phyloP scores from a whole-genome alignment of 2,797 vertebrate species.

The Aulostomus chinensis region DNA sequence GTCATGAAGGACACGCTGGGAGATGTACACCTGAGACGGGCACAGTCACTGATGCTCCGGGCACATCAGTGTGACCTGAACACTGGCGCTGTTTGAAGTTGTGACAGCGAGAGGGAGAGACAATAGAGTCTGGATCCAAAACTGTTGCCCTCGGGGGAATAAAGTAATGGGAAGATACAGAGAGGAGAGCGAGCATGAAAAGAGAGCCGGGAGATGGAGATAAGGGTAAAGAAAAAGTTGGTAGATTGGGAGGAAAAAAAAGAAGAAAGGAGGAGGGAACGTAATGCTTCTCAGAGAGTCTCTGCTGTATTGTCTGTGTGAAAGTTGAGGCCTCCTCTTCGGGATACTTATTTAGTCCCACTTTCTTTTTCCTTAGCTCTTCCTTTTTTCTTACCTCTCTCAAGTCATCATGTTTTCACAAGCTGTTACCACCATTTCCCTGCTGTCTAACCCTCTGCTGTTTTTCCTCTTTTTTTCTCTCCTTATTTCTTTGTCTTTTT shows the following conservation, averaged over 20 bases:
- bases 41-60: slow-evolving; percentile 61
- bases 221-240: slow-evolving; percentile 1
- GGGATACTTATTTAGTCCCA: slow-evolving; percentile 61
- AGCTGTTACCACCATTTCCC: slow-evolving; percentile 65
- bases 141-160: slow-evolving; percentile 53
- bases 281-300: slow-evolving; percentile 1
- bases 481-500: slow-evolving; percentile 69
- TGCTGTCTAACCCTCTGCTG: slow-evolving; percentile 68
- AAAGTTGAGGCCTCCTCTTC: slow-evolving; percentile 60
- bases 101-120: slow-evolving; percentile 52
- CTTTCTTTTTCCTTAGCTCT: slow-evolving; percentile 35
- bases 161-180: slow-evolving; percentile 46
- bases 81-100: slow-evolving; percentile 70
- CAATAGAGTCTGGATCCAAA: slow-evolving; percentile 67
- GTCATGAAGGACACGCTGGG: slow-evolving; percentile 75
- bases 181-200: slow-evolving; percentile 39
- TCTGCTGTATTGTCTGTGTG: slow-evolving; percentile 19
- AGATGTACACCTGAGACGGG: slow-evolving; percentile 74
- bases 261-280: slow-evolving; percentile 6
- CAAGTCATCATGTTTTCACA: slow-evolving; percentile 79
- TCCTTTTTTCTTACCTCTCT: slow-evolving; percentile 70
- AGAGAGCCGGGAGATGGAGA: slow-evolving; percentile 28
- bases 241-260: slow-evolving; percentile 6
- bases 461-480: slow-evolving; percentile 57
- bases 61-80: slow-evolving; percentile 63